Evolutionary conservation across 2,797 vertebrate genomes (phyloP).

Genomic region (Thunnus albacares): DNA sequence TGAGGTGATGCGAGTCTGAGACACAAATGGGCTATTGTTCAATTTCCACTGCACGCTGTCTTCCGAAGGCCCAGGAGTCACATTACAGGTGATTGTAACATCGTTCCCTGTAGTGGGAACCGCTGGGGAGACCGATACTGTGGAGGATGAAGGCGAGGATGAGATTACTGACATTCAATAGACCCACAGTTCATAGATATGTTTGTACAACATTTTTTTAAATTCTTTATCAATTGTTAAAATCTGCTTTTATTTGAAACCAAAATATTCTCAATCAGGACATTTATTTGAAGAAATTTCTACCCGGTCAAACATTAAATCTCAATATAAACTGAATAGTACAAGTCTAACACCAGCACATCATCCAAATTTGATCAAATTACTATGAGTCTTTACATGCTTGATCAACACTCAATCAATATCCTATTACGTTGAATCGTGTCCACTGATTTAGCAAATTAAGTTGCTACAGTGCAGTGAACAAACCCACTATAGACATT

Average conservation of each 20-base stretch:
- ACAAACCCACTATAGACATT: neutral
- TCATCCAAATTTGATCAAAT: neutral
- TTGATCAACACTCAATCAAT: neutral
- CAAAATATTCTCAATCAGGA: no score
- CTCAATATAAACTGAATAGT: neutral
- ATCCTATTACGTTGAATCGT: neutral
- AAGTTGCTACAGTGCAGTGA: neutral
- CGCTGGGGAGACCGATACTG: slow-evolving; percentile 73
- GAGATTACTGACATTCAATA: slow-evolving; percentile 1
- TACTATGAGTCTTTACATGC: neutral
- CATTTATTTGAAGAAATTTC: no score
- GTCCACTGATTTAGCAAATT: neutral
- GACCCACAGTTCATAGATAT: neutral
- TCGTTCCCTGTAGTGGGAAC: slow-evolving; percentile 49
- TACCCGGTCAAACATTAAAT: no score
- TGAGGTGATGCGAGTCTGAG: accelerated
- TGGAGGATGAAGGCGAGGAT: neutral
- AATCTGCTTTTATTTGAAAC: neutral
- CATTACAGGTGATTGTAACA: slow-evolving; percentile 57
- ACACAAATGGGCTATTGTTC: slow-evolving; percentile 47
- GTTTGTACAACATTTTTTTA: neutral
- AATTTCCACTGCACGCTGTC: slow-evolving; percentile 63
- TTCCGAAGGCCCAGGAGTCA: slow-evolving; percentile 50
- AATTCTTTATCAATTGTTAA: neutral
- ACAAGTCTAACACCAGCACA: neutral